Percentiles rank a stretch among this genome's conserved stretches.
Conservation (phyloP, 2,888 invertebrate genomes). For the Pegoplata infirma region DNA sequence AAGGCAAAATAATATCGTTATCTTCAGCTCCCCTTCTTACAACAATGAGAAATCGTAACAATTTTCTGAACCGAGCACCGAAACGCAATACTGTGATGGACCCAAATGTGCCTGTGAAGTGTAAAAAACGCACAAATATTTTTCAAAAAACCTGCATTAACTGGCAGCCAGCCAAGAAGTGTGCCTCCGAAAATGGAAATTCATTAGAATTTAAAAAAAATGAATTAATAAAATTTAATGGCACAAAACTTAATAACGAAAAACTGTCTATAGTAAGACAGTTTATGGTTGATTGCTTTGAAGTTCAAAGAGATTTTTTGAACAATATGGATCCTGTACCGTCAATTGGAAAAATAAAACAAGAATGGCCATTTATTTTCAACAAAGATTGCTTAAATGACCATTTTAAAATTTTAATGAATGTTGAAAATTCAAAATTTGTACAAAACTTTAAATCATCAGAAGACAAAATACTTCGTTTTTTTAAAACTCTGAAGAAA, state of each 20-base stretch:
- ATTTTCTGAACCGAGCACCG: conserved; percentile 16
- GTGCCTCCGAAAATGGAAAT: background rate
- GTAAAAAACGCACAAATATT: background rate
- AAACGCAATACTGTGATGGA: too few relatives aligned
- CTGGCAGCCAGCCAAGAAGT: background rate
- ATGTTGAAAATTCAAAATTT: too few relatives aligned
- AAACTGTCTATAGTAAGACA: background rate
- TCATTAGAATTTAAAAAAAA: background rate
- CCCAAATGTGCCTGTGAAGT: too few relatives aligned
- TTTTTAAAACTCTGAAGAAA: too few relatives aligned
- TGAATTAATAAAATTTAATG: background rate
- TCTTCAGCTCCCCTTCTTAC: conserved; percentile 9
- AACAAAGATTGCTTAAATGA: too few relatives aligned
- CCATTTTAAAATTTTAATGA: too few relatives aligned
- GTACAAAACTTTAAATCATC: too few relatives aligned
- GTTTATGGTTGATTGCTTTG: background rate
- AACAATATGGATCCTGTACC: background rate
- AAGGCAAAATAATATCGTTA: conserved; percentile 33
- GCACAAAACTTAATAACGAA: background rate
- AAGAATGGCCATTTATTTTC: background rate
- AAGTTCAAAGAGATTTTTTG: background rate
- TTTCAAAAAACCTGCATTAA: background rate
- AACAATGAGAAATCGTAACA: conserved; percentile 36
- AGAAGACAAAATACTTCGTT: too few relatives aligned
- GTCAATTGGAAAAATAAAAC: background rate